Base-by-base conservation (phyloP, 2,888 invertebrate species). In the Aquatica leii region DNA sequence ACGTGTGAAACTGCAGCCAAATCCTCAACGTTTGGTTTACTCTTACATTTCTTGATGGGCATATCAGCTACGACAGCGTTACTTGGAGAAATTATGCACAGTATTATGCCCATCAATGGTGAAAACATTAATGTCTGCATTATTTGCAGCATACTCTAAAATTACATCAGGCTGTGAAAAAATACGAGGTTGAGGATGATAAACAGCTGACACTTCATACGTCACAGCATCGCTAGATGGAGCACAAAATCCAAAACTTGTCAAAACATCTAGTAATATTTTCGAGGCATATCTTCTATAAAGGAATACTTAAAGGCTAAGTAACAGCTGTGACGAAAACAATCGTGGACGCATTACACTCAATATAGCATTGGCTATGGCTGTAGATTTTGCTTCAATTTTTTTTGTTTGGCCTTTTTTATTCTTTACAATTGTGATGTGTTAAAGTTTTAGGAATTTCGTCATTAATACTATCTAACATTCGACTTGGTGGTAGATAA, bases 241-340 rank as follows among this genome's bases (percentile, higher is more conserved):
- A 41, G 71, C 67, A 51, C 65, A 66, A 17, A 72, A 65, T 58
- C 67, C 70, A 43, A 72, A 69, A 63, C 54, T 31, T 35, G 68
- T 69, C 31, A 70, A 68, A 55, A 71, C 56, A 46, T 68, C 40
- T 59, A 70, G 56, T 46, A 71, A 31, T 50, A 66, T 63, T 64
- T 67, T 72, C n/a, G 71, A 72, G 8, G 61, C 69, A 65, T 55
- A 72, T 46, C 53, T 40, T 21, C 41, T 40, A 14, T 53, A 40
- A 21, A 53, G 40, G 2, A 40, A 40, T 40, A 53, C 58, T 37
- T 69, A 56, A 9, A 71, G 63, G 89, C 73, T 84, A 84, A 15
- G 78, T 84, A 49, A 68, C 65, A 75, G 63, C 57, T 62, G 66
- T 35, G 74, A 74, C 37, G 64, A 67, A 48, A 73, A 74, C 40